Conservation (phyloP, 2,888 invertebrate genomes). For the Micoletzkya japonica region DNA sequence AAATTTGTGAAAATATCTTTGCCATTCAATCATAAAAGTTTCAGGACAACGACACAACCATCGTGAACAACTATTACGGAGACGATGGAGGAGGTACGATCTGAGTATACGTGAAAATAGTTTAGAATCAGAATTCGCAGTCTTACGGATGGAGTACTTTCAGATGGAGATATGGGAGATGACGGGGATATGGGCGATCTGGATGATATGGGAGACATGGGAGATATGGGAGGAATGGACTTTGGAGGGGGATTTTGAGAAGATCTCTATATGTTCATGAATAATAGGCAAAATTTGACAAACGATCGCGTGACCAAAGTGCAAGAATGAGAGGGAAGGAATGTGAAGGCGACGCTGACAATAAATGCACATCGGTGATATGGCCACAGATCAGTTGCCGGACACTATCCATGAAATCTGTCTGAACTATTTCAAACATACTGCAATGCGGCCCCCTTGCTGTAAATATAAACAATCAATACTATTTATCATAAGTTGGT, state of each 20-base stretch:
- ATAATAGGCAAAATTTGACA: too few relatives aligned
- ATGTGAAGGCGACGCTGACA: too few relatives aligned
- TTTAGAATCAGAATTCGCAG: neutral
- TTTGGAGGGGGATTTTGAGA: conserved; percentile 14
- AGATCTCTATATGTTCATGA: too few relatives aligned
- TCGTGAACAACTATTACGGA: conserved; percentile 52
- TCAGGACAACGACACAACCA: conserved; percentile 53
- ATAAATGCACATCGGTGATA: too few relatives aligned
- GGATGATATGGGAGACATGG: neutral
- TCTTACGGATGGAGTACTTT: neutral
- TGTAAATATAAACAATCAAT: too few relatives aligned
- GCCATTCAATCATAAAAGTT: neutral
- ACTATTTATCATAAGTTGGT: too few relatives aligned
- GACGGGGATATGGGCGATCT: conserved; percentile 12
- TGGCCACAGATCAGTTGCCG: too few relatives aligned
- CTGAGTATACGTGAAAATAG: neutral
- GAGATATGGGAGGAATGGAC: neutral
- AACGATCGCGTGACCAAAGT: too few relatives aligned
- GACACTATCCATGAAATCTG: too few relatives aligned
- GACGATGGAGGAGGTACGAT: conserved; percentile 27
- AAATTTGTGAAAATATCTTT: neutral
- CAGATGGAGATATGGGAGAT: conserved; percentile 1
- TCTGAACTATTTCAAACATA: too few relatives aligned
- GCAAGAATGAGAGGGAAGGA: too few relatives aligned
- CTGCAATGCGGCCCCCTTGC: too few relatives aligned